Percentiles rank a stretch among this genome's conserved stretches.
phyloP scores from a whole-genome alignment of 2,797 vertebrate genomes.

The Argentina silus region DNA sequence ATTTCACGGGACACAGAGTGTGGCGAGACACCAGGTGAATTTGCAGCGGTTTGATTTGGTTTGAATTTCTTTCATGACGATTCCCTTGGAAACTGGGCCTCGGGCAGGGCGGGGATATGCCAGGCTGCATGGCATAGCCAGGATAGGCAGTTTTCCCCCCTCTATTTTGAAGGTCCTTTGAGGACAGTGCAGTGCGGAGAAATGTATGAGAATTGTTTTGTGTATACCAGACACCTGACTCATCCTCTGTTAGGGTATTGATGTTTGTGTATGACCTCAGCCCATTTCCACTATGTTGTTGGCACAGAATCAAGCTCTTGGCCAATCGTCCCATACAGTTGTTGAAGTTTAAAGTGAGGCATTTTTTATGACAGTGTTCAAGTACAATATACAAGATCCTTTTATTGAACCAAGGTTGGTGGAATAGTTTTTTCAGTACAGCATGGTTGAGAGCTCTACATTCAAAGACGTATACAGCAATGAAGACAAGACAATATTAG shows the following conservation, averaged over 20 bases:
- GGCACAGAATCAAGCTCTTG: neutral
- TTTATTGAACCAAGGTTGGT: too few relatives aligned
- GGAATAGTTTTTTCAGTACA: too few relatives aligned
- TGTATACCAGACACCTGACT: neutral
- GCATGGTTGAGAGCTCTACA: too few relatives aligned
- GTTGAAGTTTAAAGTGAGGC: neutral
- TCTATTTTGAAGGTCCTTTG: constrained; percentile 50
- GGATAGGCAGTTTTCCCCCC: constrained; percentile 41
- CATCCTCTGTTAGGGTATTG: constrained; percentile 19
- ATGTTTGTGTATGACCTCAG: constrained; percentile 19
- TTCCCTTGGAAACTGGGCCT: constrained; percentile 49
- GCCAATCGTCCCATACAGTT: neutral
- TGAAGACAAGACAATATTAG: too few relatives aligned
- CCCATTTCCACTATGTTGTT: neutral
- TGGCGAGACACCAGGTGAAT: constrained; percentile 47
- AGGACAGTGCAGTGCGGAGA: constrained; percentile 46
- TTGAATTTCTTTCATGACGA: constrained; percentile 42
- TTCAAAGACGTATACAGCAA: too few relatives aligned
- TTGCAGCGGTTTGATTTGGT: constrained; percentile 35
- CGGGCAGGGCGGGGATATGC: constrained; percentile 5
- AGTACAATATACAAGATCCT: too few relatives aligned
- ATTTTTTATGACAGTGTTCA: neutral
- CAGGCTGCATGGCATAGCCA: constrained; percentile 28
- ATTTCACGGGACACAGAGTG: constrained; percentile 4
- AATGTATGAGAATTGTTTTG: neutral